Conservation (phyloP, 2,797 vertebrate species). For the Ceryle rudis region DNA sequence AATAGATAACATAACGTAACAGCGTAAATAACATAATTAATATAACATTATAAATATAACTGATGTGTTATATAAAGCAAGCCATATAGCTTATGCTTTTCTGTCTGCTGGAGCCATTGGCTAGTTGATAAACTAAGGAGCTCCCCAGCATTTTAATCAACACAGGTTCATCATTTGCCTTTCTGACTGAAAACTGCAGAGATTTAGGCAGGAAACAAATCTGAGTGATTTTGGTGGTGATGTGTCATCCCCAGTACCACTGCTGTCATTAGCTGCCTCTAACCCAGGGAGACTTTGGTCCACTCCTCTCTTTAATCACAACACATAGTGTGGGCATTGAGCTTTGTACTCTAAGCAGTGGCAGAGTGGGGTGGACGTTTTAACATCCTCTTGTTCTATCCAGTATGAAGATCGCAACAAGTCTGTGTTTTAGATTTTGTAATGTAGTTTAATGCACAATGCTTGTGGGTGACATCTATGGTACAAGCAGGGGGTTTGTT, state of each 20-base stretch:
- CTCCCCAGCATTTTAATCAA: background rate
- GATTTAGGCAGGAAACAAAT: background rate
- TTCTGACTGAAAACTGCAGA: background rate
- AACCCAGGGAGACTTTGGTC: background rate
- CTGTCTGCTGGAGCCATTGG: background rate
- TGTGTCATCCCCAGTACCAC: background rate
- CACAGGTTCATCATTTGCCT: background rate
- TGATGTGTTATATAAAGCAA: background rate
- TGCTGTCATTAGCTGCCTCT: background rate
- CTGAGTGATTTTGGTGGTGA: background rate
- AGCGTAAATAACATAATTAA: background rate
- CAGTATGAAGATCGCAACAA: background rate
- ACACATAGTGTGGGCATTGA: rapidly evolving
- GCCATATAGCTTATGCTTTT: background rate
- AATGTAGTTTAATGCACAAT: background rate
- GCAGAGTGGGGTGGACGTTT: background rate
- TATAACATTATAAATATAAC: background rate
- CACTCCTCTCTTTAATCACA: background rate
- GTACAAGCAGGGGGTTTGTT: background rate
- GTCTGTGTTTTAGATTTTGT: background rate
- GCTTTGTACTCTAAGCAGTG: background rate
- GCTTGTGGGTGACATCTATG: background rate
- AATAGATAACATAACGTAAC: background rate
- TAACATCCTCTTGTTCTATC: background rate
- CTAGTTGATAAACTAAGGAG: background rate